Base-by-base conservation (phyloP, 30 jellyfish, hydroid and myxozoan species). In the Aurelia sp. region DNA sequence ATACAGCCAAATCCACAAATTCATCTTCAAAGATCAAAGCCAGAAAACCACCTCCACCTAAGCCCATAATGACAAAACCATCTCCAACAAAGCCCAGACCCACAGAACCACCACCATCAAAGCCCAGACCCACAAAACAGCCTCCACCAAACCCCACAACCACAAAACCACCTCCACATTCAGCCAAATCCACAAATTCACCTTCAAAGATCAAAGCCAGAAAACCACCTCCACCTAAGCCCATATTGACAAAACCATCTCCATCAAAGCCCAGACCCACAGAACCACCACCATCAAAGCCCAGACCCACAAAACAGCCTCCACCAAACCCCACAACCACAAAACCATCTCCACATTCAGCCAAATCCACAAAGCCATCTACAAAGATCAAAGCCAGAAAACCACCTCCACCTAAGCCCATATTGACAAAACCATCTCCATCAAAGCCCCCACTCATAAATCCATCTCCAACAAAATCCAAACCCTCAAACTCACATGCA, bases 371-470 rank as follows among this genome's bases (percentile, higher is more conserved):
- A 27, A 27, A 27, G 33, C 77, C 1, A 65, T 13, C 35, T 13
- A 13, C 48, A 20, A 65, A 20, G 48, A 17, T 20, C 18, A 65
- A 17, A 65, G 17, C 17, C 77, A n/a, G 31, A 17, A 65, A 65
- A 65, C 3, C 35, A 65, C 77, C 77, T 65, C 48, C 77, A 65
- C 3, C 3, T 13, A 65, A 65, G 2, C 77, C 77, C 48, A 65
- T 22, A 65, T 3, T 3, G 2, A 65, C 77, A 13, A 65, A 65
- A 65, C 77, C 35, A 65, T 30, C 77, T 65, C 77, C 48, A 65
- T 30, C 2, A n/a, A 22, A 20, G 48, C 48, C 77, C 19, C 18
- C 77, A n/a, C 48, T 30, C 77, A 65, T 13, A 65, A 65, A 30
- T 0, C 77, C 77, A 65, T 22, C 35, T 13, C 19, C 3, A 2